A percentile compares a stretch with the other conserved stretches of the same genome.
Conservation (phyloP, 2,797 vertebrate species). For the Gambusia yucatana region DNA sequence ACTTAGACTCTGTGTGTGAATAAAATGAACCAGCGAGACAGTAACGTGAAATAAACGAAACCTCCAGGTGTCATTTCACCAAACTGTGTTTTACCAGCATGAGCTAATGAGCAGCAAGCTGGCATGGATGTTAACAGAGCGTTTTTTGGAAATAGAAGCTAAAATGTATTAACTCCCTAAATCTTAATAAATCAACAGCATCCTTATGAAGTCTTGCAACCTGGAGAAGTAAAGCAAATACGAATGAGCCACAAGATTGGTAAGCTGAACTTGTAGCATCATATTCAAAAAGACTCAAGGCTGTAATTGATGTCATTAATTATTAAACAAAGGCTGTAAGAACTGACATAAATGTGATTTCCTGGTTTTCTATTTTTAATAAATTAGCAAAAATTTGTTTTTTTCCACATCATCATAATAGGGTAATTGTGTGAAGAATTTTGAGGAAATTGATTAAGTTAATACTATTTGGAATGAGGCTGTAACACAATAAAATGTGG, state of each 20-base stretch:
- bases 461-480: neutral
- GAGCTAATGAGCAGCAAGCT: neutral
- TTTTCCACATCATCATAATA: neutral
- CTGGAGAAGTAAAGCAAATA: neutral
- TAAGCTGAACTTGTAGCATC: neutral
- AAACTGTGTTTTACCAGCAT: neutral
- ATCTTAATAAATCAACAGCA: neutral
- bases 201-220: neutral
- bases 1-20: neutral
- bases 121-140: neutral
- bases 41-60: neutral
- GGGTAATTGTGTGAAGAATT: neutral
- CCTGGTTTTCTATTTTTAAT: neutral
- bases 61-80: neutral
- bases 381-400: neutral
- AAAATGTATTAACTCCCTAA: neutral
- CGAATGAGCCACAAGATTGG: neutral
- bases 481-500: too few relatives aligned
- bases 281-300: neutral
- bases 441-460: neutral
- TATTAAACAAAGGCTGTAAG: neutral
- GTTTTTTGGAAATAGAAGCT: neutral
- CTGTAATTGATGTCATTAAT: neutral
- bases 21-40: neutral
- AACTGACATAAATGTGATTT: neutral